These are phyloP conservation scores for Cactoblastis cactorum DNA, from an alignment of 2,888 invertebrate genomes.

Conservation along the genomic window DNA sequence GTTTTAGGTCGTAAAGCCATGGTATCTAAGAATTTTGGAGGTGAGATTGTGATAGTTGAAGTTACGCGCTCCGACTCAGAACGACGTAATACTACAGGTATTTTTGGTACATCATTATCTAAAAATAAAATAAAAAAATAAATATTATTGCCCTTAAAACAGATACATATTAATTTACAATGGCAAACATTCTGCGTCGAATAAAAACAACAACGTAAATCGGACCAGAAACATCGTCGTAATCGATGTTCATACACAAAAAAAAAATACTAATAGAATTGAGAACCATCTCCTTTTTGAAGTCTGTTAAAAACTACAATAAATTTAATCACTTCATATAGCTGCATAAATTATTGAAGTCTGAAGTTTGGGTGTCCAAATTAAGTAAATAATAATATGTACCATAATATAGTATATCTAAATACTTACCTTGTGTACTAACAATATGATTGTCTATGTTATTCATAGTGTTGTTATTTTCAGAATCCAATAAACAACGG, in stretches of 20 bases:
- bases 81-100: constrained; percentile 59
- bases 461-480: constrained; percentile 22
- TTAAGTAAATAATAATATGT: neutral
- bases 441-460: constrained; percentile 11
- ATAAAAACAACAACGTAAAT: too few relatives aligned
- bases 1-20: constrained; percentile 87
- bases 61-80: constrained; percentile 70
- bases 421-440: constrained; percentile 38
- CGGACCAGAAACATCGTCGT: too few relatives aligned
- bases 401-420: neutral
- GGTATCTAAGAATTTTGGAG: constrained; percentile 87
- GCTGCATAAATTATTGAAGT: too few relatives aligned
- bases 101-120: constrained; percentile 68
- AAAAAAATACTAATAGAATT: too few relatives aligned
- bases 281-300: too few relatives aligned
- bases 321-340: too few relatives aligned
- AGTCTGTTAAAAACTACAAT: too few relatives aligned
- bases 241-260: too few relatives aligned
- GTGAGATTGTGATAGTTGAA: constrained; percentile 60
- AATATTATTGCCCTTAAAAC: too few relatives aligned
- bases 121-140: constrained; percentile 40
- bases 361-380: too few relatives aligned
- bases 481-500: constrained; percentile 19
- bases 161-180: too few relatives aligned
- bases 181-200: too few relatives aligned